Evolutionary conservation across 2,888 invertebrate species (phyloP), one percentile per base, ranked within the genome.

Genomic region (Lithosia quadra): DNA sequence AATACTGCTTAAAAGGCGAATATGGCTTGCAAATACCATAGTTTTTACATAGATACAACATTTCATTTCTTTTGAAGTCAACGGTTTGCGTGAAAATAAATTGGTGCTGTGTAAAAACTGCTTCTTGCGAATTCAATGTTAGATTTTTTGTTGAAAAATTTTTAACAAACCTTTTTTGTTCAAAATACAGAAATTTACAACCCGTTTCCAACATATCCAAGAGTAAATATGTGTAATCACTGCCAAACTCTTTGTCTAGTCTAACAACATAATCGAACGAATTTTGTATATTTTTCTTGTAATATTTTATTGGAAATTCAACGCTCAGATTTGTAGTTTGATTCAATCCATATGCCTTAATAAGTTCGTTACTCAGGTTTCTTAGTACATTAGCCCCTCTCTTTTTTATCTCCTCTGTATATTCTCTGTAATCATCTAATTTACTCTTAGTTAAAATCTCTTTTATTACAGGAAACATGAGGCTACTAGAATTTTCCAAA

Each of bases 11-110:
- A 9, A 63, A 55, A 55, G n/a, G 49, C 8, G 63, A 63, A 55
- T 55, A 18, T 9, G 55, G 55, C 13, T 34, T 55, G 22, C 63
- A 63, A 22, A 63, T 63, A 5, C 36, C 55, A 22, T 63, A 55
- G 22, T 15, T 34, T 55, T 63, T 63, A 36, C 63, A 63, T 36
- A 63, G 13, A 55, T 9, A 15, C 21, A 63, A 13, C 18, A 55
- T 55, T 55, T 63, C 63, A 22, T 63, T 55, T 55, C 21, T 63
- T 63, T 63, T 63, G 2, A 63, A 63, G 13, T 9, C 22, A 0
- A 55, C 22, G 36, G 55, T 34, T 8, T 22, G 34, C 18, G 55
- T 5, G 8, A 36, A 63, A 55, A 34, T 22, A 13, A 18, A 55
- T n/a, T 63, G 55, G 18, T 55, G 22, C 22, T 55, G 15, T 53